Base-by-base conservation (phyloP, 2,113 vertebrate genomes). In the Platycercus adscitus region DNA sequence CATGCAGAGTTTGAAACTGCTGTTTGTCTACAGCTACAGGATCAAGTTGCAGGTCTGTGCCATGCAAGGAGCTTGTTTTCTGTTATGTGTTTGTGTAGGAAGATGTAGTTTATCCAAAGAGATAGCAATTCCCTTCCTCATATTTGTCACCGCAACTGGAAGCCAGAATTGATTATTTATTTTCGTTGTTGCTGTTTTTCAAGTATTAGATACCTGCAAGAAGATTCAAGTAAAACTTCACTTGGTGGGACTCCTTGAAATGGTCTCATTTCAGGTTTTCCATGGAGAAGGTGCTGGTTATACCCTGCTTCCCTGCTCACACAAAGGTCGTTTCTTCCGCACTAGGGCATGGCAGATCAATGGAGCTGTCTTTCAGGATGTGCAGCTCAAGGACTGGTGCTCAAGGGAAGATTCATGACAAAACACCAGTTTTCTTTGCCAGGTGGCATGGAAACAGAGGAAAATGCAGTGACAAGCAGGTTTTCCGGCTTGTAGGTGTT, bases 291-390 rank as follows among this genome's bases (percentile, higher is more conserved):
- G 47, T 65, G 25, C 17, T 41, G 56, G 4, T 39, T 43, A 81
- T 76, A 28, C 65, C 53, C n/a, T 56, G 13, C 33, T 63, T 28
- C 37, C 46, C 26, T 10, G 7, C 28, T 69, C 28, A 3, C 60
- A 7, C 9, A 25, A 5, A 66, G 17, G 41, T 9, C 23, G 10
- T 12, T 0, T 0, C 1, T 31, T 77, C 69, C 44, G 60, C 31
- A 9, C 17, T 8, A 26, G 31, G 55, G 18, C 2, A 1, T 5
- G 23, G 50, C 50, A 66, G 61, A 20, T 17, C 2, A 7, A 56
- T 25, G 28, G 29, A 78, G 15, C 35, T 73, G 17, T 14, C 41
- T 53, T 71, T 53, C 1, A 0, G 75, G 24, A 24, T 3, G 29
- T 23, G 41, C 69, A 65, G 21, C 1, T 71, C 25, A 10, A 49